Evolutionary conservation across 2,888 invertebrate genomes (phyloP), one percentile per base, ranked within the genome.

Genomic region (Lycophotia porphyrea): DNA sequence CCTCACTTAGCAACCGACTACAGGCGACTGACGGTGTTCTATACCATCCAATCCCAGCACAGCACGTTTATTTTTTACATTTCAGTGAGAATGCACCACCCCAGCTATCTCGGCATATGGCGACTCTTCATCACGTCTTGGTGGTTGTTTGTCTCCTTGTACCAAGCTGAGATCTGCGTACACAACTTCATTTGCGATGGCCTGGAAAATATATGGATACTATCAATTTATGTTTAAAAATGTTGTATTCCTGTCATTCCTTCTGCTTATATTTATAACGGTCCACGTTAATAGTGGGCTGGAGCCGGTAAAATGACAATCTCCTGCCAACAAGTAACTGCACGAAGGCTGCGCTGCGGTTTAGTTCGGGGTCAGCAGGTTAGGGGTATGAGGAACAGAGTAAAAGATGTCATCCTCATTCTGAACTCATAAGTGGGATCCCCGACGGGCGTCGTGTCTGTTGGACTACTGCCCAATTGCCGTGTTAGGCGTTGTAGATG

Each of bases 81-180:
- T 44, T 44, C 42, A 70, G 24, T 11, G 21, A 44, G 44, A 34
- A 21, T 34, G 34, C 15, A 71, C 15, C 1, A 47, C 71, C 2
- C 47, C 71, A 39, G 49, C 39, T 24, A 71, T 71, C 34, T 71
- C 36, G 18, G 71, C 71, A 71, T 71, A 71, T 2, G 24, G 1
- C 15, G 47, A 36, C 36, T 71, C 71, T 27, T 71, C 70, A 27
- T 69, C 24, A 71, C 27, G 27, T 71, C 24, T 47, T 49, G 27
- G 27, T 49, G 18, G 47, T 49, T 7, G 71, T 18, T 24, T 49
- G 47, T 39, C 2, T 49, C 11, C 71, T 1, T 15, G 27, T 24
- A 11, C 27, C 27, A 71, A 71, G 21, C 71, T 44, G 36, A 71
- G 44, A 11, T 71, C 71, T 36, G 71, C 71, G 18, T 71, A 71